Base-by-base conservation (phyloP, 1,140 invertebrate genomes). In the Drosophila kohkoa region DNA sequence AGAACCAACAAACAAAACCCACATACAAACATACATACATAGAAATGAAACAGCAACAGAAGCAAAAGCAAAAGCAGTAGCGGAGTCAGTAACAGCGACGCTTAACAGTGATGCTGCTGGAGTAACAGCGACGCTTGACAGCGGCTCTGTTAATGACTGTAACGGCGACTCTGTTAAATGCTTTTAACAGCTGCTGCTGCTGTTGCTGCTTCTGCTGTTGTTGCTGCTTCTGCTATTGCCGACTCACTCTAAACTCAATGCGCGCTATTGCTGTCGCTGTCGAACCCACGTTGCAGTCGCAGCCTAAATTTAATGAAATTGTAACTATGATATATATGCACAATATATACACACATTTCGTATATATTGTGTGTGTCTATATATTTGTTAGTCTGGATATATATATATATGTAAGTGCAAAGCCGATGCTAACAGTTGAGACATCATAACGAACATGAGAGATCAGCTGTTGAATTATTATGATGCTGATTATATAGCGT, bases 361-460 rank as follows among this genome's bases (percentile, higher is more conserved):
- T 64, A 28, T 60, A 60, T 60, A 35, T 38, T 20, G 45, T 45
- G 45, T 45, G 11, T 62, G 8, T 57, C 5, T 65, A 65, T 77
- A 76, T 59, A 63, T 60, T 52, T 49, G 71, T 41, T 70, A 70
- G 59, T 48, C 68, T 65, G 51, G 72, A 77, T 60, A 72, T 59
- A 76, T 73, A 71, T 78, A 81, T 75, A 75, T 68, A 73, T 86
- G 75, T 70, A 69, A 48, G 55, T 66, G 70, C 52, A 51, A 64
- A 65, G 35, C 28, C 52, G 65, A 51, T 67, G 57, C 66, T 70
- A 62, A 2, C 70, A 79, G 66, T 68, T 81, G 51, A 32, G 7
- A 54, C 28, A 54, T 32, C 30, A 54, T 54, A 28, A 35, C 51
- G 51, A 54, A 54, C 49, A 65, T 45, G 57, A 67, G 58, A 62